Base-by-base conservation (phyloP, 2,113 vertebrate species). In the Caracal caracal region DNA sequence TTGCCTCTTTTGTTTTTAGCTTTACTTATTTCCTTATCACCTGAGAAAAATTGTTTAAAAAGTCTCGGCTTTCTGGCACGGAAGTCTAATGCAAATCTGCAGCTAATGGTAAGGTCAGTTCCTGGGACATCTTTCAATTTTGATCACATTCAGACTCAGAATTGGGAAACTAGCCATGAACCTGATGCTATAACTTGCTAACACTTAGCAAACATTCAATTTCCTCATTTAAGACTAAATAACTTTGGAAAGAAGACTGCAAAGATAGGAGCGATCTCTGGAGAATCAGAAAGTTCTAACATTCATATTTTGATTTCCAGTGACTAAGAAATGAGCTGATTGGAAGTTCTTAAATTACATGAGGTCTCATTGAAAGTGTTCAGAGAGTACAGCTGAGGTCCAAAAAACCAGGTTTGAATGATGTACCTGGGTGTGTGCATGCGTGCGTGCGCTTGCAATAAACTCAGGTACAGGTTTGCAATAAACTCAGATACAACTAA, bases 331-430 rank as follows among this genome's bases (percentile, higher is more conserved):
- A 80, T 80, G 1, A 95, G 71, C n/a, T 80, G 28, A 22, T 76
- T 63, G 89, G 51, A 94, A 93, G 79, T 88, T 96, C n/a, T 75
- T 94, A 88, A 94, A 78, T 90, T 95, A 37, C 40, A 81, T 35
- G 13, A 81, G 35, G 33, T 93, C 30, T 4, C 65, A 93, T 80
- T 85, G 73, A 96, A 95, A 81, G 43, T 81, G 26, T 78, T 91
- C n/a, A 73, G 71, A 93, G 28, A 66, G 8, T 82, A 61, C 10
- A 66, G 15, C 22, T 87, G 13, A 90, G 37, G 20, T 53, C 24
- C 33, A 56, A 59, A 92, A 43, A 66, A 63, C 1, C 19, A 2
- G 3, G 35, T 68, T 53, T 81, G 47, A 65, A 17, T 73, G 65
- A 30, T 30, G 4, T 61, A 19, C 88, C 30, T 66, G 47, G 70